Conservation (phyloP, 2,113 vertebrate genomes). For the Paratilapia polleni region DNA sequence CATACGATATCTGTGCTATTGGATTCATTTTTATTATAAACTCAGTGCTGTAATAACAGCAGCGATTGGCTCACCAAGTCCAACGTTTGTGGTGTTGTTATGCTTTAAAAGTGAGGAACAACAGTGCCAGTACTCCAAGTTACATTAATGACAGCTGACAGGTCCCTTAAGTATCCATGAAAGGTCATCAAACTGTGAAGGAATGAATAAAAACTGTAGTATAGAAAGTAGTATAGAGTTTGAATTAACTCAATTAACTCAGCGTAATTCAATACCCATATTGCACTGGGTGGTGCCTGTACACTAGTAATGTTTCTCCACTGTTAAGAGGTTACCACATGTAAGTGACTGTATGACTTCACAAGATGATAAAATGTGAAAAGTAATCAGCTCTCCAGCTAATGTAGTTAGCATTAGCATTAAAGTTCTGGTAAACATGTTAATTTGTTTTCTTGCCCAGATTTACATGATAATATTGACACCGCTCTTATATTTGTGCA, state of each 20-base stretch:
- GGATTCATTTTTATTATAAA: background rate
- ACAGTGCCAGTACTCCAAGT: background rate
- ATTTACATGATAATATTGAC: background rate
- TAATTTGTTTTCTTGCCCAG: no score
- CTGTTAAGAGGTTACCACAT: background rate
- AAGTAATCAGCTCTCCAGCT: background rate
- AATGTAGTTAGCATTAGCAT: background rate
- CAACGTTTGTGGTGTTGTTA: background rate
- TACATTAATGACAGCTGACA: background rate
- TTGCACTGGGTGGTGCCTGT: background rate
- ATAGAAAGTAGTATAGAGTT: background rate
- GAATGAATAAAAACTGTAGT: background rate
- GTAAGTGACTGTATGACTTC: background rate
- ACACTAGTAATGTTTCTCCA: background rate
- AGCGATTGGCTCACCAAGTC: background rate
- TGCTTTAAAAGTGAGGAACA: background rate
- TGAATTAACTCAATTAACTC: background rate
- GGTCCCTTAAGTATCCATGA: background rate
- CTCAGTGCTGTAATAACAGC: background rate
- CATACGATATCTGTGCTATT: background rate
- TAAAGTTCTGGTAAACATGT: background rate
- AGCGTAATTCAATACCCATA: background rate
- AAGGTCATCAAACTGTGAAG: background rate
- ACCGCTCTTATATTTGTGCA: no score
- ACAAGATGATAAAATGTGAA: background rate